Evolutionary conservation across 2,888 invertebrate species (phyloP).

Genomic region (Ischnura elegans): DNA sequence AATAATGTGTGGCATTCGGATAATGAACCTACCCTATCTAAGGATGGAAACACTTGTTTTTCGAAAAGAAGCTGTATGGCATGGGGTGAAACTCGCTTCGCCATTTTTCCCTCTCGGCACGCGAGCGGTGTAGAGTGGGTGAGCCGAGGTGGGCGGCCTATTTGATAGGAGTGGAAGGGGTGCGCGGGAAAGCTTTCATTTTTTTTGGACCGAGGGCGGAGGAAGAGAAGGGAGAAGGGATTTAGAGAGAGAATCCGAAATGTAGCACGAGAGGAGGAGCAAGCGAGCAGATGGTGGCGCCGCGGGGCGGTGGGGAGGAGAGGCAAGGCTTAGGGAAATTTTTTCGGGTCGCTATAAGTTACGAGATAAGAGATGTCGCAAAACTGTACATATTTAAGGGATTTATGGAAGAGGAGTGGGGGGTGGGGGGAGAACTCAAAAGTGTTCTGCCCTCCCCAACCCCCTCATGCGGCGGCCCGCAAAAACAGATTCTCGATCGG

Average conservation of each 20-base stretch:
- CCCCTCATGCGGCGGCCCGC: background rate
- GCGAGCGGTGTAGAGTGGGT: too few relatives aligned
- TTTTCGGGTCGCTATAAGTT: conserved; percentile 5
- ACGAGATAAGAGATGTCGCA: conserved; percentile 31
- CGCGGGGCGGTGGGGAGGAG: background rate
- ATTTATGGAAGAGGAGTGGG: background rate
- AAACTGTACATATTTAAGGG: conserved; percentile 38
- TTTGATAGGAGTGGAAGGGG: too few relatives aligned
- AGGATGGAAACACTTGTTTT: too few relatives aligned
- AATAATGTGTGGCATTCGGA: too few relatives aligned
- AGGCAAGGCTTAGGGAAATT: background rate
- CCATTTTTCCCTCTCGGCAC: too few relatives aligned
- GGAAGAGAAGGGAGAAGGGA: background rate
- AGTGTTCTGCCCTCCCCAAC: background rate
- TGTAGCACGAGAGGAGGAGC: background rate
- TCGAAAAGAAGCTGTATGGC: too few relatives aligned
- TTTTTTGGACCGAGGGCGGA: background rate
- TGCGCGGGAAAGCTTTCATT: too few relatives aligned
- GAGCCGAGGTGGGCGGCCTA: too few relatives aligned
- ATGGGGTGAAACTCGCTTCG: too few relatives aligned
- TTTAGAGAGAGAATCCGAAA: background rate
- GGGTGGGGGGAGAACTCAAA: too few relatives aligned
- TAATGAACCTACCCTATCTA: too few relatives aligned
- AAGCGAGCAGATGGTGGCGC: background rate
- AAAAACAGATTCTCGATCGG: conserved; percentile 9